Percentiles rank a stretch among this genome's conserved stretches.
phyloP scores from a whole-genome alignment of 2,888 invertebrate species.

The Leptinotarsa rubiginosa region DNA sequence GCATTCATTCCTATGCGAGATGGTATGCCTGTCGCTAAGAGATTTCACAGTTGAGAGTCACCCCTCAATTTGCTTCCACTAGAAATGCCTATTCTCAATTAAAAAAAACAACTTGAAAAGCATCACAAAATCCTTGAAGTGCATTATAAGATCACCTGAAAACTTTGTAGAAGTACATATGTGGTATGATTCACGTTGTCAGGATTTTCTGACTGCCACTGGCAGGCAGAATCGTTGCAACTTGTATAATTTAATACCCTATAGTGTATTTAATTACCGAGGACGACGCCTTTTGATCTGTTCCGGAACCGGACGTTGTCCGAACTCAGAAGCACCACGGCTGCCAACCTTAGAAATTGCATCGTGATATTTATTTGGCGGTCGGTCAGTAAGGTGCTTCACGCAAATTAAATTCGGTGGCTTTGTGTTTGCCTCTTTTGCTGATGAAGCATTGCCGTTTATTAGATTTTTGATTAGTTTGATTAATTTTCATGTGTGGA shows the following conservation, averaged over 20 bases:
- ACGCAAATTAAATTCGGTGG: constrained; percentile 53
- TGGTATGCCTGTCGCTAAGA: no score
- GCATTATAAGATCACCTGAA: no score
- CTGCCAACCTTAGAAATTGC: constrained; percentile 59
- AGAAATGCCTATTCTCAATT: no score
- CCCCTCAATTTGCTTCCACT: no score
- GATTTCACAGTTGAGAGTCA: no score
- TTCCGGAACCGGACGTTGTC: constrained; percentile 61
- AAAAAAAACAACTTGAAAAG: no score
- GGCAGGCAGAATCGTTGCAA: constrained; percentile 21
- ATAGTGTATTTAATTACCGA: constrained; percentile 66
- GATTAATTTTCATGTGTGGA: constrained; percentile 22
- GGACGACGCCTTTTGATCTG: constrained; percentile 61
- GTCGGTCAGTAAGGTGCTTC: constrained; percentile 44
- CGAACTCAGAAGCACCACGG: constrained; percentile 54
- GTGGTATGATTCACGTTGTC: no score
- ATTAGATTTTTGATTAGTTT: constrained; percentile 23
- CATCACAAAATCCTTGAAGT: no score
- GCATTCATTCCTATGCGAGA: no score
- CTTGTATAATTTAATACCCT: constrained; percentile 64
- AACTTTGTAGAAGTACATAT: no score
- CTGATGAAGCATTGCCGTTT: constrained; percentile 20
- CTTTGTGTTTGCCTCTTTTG: constrained; percentile 20
- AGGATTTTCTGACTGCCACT: not conserved
- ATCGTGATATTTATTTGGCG: constrained; percentile 49